Evolutionary conservation across 1,140 invertebrate species (phyloP).

Genomic region (Drosophila takahashii): DNA sequence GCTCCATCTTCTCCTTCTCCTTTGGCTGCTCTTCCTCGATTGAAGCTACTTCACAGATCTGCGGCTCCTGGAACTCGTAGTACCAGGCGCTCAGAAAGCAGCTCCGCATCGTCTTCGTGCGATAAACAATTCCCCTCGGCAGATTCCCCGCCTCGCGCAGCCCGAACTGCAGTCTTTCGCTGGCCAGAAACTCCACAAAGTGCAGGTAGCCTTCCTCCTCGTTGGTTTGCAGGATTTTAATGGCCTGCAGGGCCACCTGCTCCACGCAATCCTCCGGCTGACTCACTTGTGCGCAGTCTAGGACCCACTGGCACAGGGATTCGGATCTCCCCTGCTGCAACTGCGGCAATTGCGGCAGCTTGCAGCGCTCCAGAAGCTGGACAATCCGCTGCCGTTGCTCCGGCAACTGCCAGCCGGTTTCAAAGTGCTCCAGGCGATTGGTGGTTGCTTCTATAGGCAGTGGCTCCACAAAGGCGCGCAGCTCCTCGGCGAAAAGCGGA

Average conservation of each 20-base stretch:
- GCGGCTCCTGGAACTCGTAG: constrained; percentile 39
- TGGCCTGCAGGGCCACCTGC: constrained; percentile 36
- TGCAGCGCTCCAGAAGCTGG: constrained; percentile 45
- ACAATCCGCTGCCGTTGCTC: constrained; percentile 24
- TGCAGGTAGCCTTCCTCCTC: constrained; percentile 36
- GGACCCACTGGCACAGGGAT: constrained; percentile 51
- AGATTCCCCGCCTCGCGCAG: constrained; percentile 8
- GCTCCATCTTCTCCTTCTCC: background rate
- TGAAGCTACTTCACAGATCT: background rate
- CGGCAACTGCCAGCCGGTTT: constrained; percentile 85
- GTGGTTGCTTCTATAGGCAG: constrained; percentile 22
- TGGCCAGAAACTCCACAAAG: constrained; percentile 53
- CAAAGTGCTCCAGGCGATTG: constrained; percentile 86
- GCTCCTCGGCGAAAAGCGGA: constrained; percentile 86
- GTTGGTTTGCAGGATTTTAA: constrained; percentile 36
- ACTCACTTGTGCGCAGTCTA: constrained; percentile 54
- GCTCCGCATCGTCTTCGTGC: constrained; percentile 8
- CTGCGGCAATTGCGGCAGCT: constrained; percentile 45
- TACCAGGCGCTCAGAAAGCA: constrained; percentile 46
- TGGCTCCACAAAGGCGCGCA: constrained; percentile 85
- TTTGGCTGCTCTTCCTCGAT: background rate
- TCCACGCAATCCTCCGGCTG: constrained; percentile 44
- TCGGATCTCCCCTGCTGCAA: constrained; percentile 33
- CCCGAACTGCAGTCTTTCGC: constrained; percentile 26
- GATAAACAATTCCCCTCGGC: constrained; percentile 36